These are phyloP conservation scores for Lepidocyrtoides sp. DNA, from an alignment of 2,888 invertebrate genomes.

Conservation along the genomic window DNA sequence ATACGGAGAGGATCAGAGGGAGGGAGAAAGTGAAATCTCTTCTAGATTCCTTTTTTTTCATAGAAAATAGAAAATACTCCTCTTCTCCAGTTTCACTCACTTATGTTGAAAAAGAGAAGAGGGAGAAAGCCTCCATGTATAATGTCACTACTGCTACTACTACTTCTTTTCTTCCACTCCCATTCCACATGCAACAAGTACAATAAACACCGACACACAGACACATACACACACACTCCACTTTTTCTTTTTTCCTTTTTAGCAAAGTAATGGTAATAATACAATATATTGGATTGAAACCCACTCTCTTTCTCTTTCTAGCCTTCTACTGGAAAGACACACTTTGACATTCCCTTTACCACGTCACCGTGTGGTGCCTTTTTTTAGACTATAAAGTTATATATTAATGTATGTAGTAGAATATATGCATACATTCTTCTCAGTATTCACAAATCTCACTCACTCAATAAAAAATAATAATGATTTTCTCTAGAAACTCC, in stretches of 20 bases:
- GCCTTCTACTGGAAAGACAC: not conserved
- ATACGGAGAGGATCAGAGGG: constrained; percentile 12
- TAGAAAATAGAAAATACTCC: constrained; percentile 38
- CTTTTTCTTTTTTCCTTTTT: too few relatives aligned
- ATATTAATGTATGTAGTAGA: not conserved
- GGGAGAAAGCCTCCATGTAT: not conserved
- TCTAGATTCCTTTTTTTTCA: constrained; percentile 36
- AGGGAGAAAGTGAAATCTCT: constrained; percentile 41
- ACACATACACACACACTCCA: constrained; percentile 6
- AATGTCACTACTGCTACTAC: too few relatives aligned
- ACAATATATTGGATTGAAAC: too few relatives aligned
- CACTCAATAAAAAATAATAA: not conserved
- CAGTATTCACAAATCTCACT: constrained; percentile 31
- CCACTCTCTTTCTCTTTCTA: not conserved
- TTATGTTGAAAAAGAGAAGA: not conserved
- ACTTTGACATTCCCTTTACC: constrained; percentile 16
- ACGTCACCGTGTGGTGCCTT: not conserved
- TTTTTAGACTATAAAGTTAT: not conserved
- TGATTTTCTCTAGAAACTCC: constrained; percentile 1
- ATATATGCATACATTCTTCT: not conserved
- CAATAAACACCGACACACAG: constrained; percentile 20
- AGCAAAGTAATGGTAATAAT: constrained; percentile 12
- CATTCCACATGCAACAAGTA: constrained; percentile 55
- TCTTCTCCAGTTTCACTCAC: constrained; percentile 41
- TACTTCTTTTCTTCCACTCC: constrained; percentile 35